Percentiles rank a stretch among this genome's conserved stretches.
These are phyloP conservation scores for Hystrix cristata DNA, from an alignment of 2,113 vertebrate species.

Conservation along the genomic window DNA sequence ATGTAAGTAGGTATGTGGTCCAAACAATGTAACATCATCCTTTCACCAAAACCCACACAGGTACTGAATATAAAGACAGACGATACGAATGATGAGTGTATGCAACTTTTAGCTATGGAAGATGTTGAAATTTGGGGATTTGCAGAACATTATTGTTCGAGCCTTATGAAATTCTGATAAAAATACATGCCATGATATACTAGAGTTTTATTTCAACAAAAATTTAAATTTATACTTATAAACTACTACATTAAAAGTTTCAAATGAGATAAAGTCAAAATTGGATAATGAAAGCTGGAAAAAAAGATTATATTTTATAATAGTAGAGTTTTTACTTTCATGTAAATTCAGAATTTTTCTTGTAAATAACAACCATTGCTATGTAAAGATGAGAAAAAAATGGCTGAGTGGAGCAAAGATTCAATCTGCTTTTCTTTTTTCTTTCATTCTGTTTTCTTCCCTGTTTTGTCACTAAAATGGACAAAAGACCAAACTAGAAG, in stretches of 20 bases:
- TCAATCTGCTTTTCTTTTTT: background rate
- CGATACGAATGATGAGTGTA: background rate
- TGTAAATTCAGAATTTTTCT: background rate
- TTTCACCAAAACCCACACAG: background rate
- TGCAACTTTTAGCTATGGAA: background rate
- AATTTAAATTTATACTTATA: background rate
- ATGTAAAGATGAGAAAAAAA: background rate
- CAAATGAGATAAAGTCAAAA: background rate
- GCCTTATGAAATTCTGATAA: background rate
- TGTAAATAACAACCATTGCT: background rate
- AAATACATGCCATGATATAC: background rate
- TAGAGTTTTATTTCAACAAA: background rate
- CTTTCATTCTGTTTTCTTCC: background rate
- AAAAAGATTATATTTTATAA: background rate
- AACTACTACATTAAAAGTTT: background rate
- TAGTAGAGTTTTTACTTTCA: background rate
- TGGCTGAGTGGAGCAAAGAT: background rate
- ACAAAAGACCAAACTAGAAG: background rate
- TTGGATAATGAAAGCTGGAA: background rate
- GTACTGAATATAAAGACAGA: background rate
- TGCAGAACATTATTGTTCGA: background rate
- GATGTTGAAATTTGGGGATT: background rate
- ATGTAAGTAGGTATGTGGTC: background rate
- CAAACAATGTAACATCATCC: background rate
- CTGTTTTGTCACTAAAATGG: slow-evolving; percentile 33